These are phyloP conservation scores for Megamerina dolium DNA, from an alignment of 2,888 invertebrate species.

Conservation along the genomic window DNA sequence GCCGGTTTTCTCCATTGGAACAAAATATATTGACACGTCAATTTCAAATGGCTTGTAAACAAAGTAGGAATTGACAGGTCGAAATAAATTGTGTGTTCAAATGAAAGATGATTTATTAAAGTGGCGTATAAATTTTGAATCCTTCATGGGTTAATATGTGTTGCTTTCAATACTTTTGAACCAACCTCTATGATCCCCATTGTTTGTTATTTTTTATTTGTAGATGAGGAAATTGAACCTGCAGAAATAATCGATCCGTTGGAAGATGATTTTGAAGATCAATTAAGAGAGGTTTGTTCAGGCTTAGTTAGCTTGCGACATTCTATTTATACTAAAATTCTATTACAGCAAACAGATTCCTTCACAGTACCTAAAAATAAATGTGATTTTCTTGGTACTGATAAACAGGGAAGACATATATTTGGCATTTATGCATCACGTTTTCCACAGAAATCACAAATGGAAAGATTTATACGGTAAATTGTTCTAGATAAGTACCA, in stretches of 20 bases:
- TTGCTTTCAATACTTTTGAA: not conserved
- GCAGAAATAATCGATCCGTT: slow-evolving; percentile 40
- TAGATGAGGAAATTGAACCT: slow-evolving; percentile 35
- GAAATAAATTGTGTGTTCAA: no score
- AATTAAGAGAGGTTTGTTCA: slow-evolving; percentile 36
- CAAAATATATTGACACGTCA: no score
- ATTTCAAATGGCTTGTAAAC: no score
- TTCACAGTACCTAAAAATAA: slow-evolving; percentile 35
- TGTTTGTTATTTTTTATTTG: slow-evolving; percentile 3
- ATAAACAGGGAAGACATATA: slow-evolving; percentile 79
- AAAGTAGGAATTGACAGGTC: no score
- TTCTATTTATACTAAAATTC: slow-evolving; percentile 16
- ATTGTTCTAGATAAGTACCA: slow-evolving; percentile 2
- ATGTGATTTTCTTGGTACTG: slow-evolving; percentile 60
- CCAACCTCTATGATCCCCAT: not conserved
- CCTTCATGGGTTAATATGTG: no score
- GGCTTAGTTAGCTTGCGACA: no score
- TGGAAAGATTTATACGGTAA: slow-evolving; percentile 45
- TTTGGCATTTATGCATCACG: slow-evolving; percentile 92
- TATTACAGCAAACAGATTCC: slow-evolving; percentile 27
- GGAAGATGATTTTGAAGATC: slow-evolving; percentile 47
- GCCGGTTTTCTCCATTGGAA: no score
- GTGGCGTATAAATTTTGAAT: no score
- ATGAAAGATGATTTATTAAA: no score
- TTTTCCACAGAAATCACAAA: slow-evolving; percentile 68